A percentile compares a stretch with the other conserved stretches of the same genome.
Conservation (phyloP, 2,797 vertebrate genomes). For the Chaetophractus vellerosus region DNA sequence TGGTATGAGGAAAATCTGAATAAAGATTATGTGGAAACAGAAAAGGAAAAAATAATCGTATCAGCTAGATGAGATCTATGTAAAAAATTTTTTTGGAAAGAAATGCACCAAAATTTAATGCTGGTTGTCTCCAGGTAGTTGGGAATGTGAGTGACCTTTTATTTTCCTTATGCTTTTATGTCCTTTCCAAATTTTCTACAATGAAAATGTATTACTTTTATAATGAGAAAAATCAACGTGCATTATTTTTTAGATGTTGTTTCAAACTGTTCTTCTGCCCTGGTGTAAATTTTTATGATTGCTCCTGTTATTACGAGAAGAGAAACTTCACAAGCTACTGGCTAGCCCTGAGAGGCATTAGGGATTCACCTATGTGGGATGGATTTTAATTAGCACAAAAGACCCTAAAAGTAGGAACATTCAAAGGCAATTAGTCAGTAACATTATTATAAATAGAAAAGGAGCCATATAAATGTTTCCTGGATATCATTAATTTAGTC, state of each 20-base stretch:
- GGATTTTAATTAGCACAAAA: slow-evolving; percentile 77
- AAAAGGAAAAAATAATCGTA: neutral
- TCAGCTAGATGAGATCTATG: neutral
- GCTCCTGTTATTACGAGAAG: slow-evolving; percentile 71
- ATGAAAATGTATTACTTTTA: slow-evolving; percentile 69
- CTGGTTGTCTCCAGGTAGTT: neutral
- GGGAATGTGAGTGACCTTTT: slow-evolving; percentile 12
- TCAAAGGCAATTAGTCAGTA: slow-evolving; percentile 84
- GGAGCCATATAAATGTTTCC: slow-evolving; percentile 87
- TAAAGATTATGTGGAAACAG: neutral
- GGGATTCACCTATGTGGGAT: slow-evolving; percentile 47
- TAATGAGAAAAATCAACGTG: slow-evolving; percentile 30
- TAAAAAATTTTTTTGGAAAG: slow-evolving; percentile 49
- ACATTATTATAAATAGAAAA: slow-evolving; percentile 86
- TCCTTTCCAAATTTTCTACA: slow-evolving; percentile 68
- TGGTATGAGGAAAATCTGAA: neutral
- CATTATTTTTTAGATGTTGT: slow-evolving; percentile 65
- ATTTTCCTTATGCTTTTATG: slow-evolving; percentile 24
- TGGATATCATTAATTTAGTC: slow-evolving; percentile 86
- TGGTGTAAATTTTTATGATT: slow-evolving; percentile 70
- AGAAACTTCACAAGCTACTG: slow-evolving; percentile 69
- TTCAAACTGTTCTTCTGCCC: slow-evolving; percentile 60
- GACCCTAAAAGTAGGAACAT: slow-evolving; percentile 75
- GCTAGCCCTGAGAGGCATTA: slow-evolving; percentile 42
- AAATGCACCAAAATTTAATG: slow-evolving; percentile 7